Evolutionary conservation across 2,888 invertebrate species (phyloP).

Genomic region (Nomada lathburiana): DNA sequence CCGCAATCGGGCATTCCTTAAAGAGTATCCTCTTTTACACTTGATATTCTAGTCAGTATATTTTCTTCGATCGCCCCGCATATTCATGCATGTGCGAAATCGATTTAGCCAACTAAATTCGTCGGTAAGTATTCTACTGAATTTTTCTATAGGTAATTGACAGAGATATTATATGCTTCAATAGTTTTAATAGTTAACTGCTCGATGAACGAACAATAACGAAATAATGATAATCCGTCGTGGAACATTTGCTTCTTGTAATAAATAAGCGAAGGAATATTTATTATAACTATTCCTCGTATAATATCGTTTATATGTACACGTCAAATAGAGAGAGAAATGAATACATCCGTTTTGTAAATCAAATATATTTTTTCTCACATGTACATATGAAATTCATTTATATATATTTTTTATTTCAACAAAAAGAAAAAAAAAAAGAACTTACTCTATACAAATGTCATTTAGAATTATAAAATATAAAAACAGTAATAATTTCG

Average conservation of each 20-base stretch:
- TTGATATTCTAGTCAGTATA: slow-evolving; percentile 65
- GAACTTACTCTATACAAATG: slow-evolving; percentile 62
- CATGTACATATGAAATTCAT: slow-evolving; percentile 39
- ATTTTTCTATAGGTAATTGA: slow-evolving; percentile 6
- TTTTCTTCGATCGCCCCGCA: slow-evolving; percentile 13
- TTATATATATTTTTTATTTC: slow-evolving; percentile 55
- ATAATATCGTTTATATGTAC: slow-evolving; percentile 23
- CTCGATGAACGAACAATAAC: not conserved
- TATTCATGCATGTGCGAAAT: slow-evolving; percentile 5
- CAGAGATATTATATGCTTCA: not conserved
- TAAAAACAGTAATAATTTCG: slow-evolving; percentile 77
- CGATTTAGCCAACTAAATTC: not conserved
- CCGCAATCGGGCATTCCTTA: slow-evolving; percentile 78
- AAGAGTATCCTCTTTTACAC: slow-evolving; percentile 1
- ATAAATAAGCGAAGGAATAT: not conserved
- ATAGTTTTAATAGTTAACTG: slow-evolving; percentile 2
- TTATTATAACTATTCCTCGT: slow-evolving; percentile 15
- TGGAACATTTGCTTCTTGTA: not conserved
- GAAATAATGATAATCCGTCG: not conserved
- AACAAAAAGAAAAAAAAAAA: slow-evolving; percentile 34
- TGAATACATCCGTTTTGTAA: slow-evolving; percentile 46
- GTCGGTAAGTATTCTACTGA: slow-evolving; percentile 29
- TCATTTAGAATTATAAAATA: slow-evolving; percentile 74
- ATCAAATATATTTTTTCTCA: slow-evolving; percentile 68
- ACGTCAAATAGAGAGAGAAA: slow-evolving; percentile 10